Percentiles rank a stretch among this genome's conserved stretches.
These are phyloP conservation scores for Metalampra italica DNA, from an alignment of 2,888 invertebrate species.

Conservation along the genomic window DNA sequence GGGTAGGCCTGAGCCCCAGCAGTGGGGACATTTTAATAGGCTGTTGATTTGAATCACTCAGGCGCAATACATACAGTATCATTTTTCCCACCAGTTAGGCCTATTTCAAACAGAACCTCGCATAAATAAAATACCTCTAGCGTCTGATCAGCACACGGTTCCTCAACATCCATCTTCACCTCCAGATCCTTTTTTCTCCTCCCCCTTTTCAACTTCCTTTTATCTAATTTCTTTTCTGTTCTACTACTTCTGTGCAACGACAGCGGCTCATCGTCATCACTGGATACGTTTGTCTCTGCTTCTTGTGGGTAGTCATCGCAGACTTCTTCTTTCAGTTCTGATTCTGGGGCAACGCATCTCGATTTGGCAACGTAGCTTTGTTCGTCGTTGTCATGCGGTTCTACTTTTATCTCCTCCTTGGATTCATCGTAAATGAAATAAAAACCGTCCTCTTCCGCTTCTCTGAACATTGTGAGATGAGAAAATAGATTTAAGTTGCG, in stretches of 20 bases:
- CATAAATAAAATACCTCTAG: too few relatives aligned
- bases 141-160: too few relatives aligned
- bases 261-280: conserved; percentile 56
- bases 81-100: too few relatives aligned
- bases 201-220: conserved; percentile 28
- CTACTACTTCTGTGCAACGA: conserved; percentile 43
- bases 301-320: conserved; percentile 22
- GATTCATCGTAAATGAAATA: conserved; percentile 11
- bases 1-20: too few relatives aligned
- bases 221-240: conserved; percentile 32
- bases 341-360: not conserved
- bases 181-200: conserved; percentile 19
- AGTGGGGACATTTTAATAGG: too few relatives aligned
- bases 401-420: conserved; percentile 27
- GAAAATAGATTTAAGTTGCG: conserved; percentile 29
- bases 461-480: conserved; percentile 17
- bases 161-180: conserved; percentile 5
- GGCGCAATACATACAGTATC: too few relatives aligned
- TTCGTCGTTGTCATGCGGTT: conserved; percentile 22
- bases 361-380: not conserved
- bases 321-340: conserved; percentile 40
- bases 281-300: conserved; percentile 19
- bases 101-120: too few relatives aligned
- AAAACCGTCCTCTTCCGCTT: conserved; percentile 13
- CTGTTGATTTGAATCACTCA: too few relatives aligned